phyloP scores from a whole-genome alignment of 2,797 vertebrate genomes.

The Pseudochirops cupreus region DNA sequence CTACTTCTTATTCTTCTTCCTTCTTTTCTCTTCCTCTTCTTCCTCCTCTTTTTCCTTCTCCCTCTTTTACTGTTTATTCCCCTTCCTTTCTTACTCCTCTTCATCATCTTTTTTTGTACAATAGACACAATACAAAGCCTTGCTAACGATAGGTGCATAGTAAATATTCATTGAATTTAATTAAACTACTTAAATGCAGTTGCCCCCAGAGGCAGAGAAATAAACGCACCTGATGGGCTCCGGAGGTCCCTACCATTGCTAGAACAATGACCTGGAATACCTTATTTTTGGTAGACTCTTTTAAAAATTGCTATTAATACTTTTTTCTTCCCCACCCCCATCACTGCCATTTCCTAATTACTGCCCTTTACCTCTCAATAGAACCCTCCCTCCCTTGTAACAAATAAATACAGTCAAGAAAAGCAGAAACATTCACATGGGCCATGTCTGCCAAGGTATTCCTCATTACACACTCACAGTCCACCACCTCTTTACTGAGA shows the following conservation, averaged over 20 bases:
- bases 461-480: neutral
- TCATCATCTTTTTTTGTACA: conserved; percentile 1
- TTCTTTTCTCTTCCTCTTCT: neutral
- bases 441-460: neutral
- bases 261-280: neutral
- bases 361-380: neutral
- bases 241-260: neutral
- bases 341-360: neutral
- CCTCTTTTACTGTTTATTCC: neutral
- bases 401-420: neutral
- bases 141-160: neutral
- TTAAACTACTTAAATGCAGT: neutral
- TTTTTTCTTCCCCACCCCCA: neutral
- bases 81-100: neutral
- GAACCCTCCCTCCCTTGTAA: neutral
- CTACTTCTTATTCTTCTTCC: too few species aligned
- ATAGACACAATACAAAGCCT: neutral
- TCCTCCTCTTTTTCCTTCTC: neutral
- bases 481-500: neutral
- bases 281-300: neutral
- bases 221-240: neutral
- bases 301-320: neutral
- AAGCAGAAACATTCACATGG: neutral
- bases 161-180: neutral
- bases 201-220: neutral